Evolutionary conservation across 2,888 invertebrate genomes (phyloP).

Genomic region (Euspilapteryx auroguttella): DNA sequence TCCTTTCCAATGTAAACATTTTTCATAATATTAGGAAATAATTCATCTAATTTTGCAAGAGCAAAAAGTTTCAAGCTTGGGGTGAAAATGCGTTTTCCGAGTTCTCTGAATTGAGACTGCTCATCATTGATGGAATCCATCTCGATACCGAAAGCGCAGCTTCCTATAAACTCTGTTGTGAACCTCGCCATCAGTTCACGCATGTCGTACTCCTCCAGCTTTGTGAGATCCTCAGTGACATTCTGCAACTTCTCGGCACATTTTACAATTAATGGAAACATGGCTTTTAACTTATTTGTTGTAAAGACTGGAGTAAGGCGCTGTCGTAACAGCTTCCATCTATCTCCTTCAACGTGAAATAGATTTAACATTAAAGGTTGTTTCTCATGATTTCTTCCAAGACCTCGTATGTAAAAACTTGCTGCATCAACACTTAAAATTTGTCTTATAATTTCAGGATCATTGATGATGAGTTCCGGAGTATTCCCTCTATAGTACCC

Average conservation of each 20-base stretch:
- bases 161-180: too few species aligned
- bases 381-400: too few species aligned
- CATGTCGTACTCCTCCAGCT: not conserved
- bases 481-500: too few species aligned
- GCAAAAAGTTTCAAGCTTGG: not conserved
- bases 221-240: not conserved
- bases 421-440: too few species aligned
- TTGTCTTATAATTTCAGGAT: too few species aligned
- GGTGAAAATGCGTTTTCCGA: too few species aligned
- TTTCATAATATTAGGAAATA: not conserved
- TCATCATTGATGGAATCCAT: not conserved
- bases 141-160: too few species aligned
- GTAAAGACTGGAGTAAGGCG: constrained; percentile 40
- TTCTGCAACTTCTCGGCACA: constrained; percentile 15
- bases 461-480: too few species aligned
- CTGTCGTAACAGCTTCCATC: constrained; percentile 38
- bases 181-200: not conserved
- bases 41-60: not conserved
- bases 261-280: constrained; percentile 40
- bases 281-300: constrained; percentile 35
- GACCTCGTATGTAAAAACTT: too few species aligned
- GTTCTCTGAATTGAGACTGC: not conserved
- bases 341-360: constrained; percentile 40
- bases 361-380: too few species aligned
- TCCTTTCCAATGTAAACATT: not conserved